Conservation (phyloP, 2,888 invertebrate species). For the Calameuta pallipes region DNA sequence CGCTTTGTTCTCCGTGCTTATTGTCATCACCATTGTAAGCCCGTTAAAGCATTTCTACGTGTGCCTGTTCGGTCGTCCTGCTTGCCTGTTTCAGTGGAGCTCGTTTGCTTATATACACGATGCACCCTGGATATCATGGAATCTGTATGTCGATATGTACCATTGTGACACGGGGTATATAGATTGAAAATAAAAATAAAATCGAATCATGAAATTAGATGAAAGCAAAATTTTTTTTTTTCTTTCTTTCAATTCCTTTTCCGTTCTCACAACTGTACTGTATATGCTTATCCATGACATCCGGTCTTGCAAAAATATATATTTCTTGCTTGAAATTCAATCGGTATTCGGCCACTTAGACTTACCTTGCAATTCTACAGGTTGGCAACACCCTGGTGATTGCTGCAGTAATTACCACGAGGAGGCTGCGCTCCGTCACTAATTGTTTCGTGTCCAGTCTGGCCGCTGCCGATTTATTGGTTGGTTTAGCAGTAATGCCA, state of each 20-base stretch:
- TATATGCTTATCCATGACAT: background rate
- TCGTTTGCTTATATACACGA: background rate
- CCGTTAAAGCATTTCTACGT: conserved; percentile 1
- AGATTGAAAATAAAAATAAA: background rate
- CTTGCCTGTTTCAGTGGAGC: background rate
- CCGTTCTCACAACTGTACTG: background rate
- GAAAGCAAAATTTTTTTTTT: too few relatives aligned
- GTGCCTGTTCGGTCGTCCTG: background rate
- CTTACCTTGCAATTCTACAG: conserved; percentile 43
- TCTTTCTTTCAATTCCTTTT: background rate
- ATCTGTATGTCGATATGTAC: background rate
- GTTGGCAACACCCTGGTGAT: conserved; percentile 92
- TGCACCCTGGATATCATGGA: background rate
- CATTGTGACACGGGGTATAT: background rate
- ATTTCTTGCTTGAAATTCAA: background rate
- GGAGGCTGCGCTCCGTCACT: conserved; percentile 89
- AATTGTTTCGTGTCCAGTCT: conserved; percentile 96
- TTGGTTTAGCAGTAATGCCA: conserved; percentile 95
- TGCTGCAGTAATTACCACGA: conserved; percentile 86
- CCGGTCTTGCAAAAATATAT: background rate
- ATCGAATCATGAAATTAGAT: too few relatives aligned
- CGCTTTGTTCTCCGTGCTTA: conserved; percentile 58
- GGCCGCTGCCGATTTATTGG: conserved; percentile 92
- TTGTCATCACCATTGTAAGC: conserved; percentile 64
- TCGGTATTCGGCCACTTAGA: background rate